phyloP scores from a whole-genome alignment of 2,888 invertebrate species.

The Leptopterna dolabrata region DNA sequence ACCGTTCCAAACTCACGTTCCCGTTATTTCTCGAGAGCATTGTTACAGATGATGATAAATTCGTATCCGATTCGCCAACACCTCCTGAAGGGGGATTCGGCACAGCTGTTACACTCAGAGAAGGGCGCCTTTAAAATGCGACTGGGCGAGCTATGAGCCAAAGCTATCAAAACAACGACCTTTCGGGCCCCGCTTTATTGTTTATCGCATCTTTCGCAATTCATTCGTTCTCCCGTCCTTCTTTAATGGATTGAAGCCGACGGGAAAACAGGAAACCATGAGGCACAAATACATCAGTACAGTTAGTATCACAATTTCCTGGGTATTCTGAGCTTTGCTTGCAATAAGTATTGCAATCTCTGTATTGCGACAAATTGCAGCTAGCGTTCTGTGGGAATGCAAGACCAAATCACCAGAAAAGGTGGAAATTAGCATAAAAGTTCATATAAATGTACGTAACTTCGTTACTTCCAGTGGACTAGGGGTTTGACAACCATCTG shows the following conservation, averaged over 20 bases:
- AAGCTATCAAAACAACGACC: slow-evolving; percentile 2
- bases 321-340: not conserved
- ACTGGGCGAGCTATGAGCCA: not conserved
- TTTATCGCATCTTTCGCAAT: not conserved
- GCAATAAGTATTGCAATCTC: too few relatives aligned
- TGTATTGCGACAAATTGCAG: not conserved
- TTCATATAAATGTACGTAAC: too few relatives aligned
- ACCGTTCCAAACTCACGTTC: not conserved
- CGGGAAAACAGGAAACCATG: not conserved
- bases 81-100: not conserved
- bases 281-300: not conserved
- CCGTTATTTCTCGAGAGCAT: not conserved
- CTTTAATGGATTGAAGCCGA: not conserved
- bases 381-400: too few relatives aligned
- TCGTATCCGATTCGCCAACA: not conserved
- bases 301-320: not conserved
- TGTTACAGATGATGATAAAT: not conserved
- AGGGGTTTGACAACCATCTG: too few relatives aligned
- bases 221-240: not conserved
- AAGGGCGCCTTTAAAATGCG: not conserved
- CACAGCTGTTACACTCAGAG: not conserved
- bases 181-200: not conserved
- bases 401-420: too few relatives aligned
- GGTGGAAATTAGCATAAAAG: too few relatives aligned
- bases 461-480: too few relatives aligned